phyloP scores from a whole-genome alignment of 2,888 invertebrate species.

The Metalampra italica region DNA sequence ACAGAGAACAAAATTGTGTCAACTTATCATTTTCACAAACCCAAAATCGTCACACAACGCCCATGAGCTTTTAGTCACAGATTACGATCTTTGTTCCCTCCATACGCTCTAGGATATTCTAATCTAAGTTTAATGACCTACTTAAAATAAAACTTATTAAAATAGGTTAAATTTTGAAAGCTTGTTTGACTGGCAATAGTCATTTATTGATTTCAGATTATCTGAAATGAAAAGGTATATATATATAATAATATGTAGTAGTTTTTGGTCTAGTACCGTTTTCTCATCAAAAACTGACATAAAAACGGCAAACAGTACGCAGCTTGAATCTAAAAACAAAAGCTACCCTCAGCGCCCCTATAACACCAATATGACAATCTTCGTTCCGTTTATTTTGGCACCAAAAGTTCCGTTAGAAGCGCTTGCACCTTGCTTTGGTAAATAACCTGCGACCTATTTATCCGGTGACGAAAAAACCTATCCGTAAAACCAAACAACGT shows the following conservation, averaged over 20 bases:
- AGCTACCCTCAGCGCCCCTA: slow-evolving; percentile 51
- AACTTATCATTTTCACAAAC: too few species aligned
- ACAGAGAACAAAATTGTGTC: too few species aligned
- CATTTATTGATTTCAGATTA: too few species aligned
- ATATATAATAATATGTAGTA: neutral
- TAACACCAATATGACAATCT: slow-evolving; percentile 51
- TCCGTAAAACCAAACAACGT: slow-evolving; percentile 23
- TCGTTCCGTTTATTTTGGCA: slow-evolving; percentile 64
- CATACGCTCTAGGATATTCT: too few species aligned
- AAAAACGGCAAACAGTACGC: neutral
- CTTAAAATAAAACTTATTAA: too few species aligned
- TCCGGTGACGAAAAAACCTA: slow-evolving; percentile 54
- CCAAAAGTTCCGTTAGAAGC: slow-evolving; percentile 59
- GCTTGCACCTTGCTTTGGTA: slow-evolving; percentile 72
- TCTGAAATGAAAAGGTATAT: neutral
- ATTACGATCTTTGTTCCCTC: too few species aligned
- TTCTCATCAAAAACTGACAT: neutral
- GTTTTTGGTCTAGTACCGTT: neutral
- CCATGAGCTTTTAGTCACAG: too few species aligned
- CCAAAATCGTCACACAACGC: too few species aligned
- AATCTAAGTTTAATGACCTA: too few species aligned
- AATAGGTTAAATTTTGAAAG: too few species aligned
- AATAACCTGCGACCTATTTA: slow-evolving; percentile 77
- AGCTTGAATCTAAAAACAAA: slow-evolving; percentile 39
- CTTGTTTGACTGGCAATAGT: too few species aligned